phyloP scores from a whole-genome alignment of 1,140 invertebrate species.

The Yoshiicerus persimilis region DNA sequence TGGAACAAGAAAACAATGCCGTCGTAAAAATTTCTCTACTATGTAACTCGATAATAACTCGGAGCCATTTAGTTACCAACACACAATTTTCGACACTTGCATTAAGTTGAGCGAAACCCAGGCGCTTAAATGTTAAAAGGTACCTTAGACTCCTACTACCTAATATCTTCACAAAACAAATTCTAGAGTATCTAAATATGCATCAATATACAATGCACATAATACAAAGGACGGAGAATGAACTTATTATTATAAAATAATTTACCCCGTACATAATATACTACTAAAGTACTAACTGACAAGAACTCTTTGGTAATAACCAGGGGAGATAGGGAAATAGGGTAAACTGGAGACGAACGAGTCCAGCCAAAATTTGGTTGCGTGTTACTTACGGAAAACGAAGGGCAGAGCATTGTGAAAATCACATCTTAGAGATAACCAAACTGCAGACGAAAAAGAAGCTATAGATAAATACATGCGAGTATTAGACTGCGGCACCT shows the following conservation, averaged over 20 bases:
- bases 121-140: too few relatives aligned
- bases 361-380: neutral
- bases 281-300: neutral
- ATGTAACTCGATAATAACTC: conserved; percentile 17
- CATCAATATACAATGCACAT: neutral
- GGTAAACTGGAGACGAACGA: too few relatives aligned
- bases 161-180: neutral
- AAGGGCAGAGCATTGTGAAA: neutral
- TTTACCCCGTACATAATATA: neutral
- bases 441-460: neutral
- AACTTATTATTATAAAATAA: conserved; percentile 12
- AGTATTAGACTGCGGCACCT: conserved; percentile 26
- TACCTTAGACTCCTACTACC: conserved; percentile 3
- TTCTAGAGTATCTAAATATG: neutral
- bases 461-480: conserved; percentile 1
- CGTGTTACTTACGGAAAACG: neutral
- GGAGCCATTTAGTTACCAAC: neutral
- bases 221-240: too few relatives aligned
- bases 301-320: neutral
- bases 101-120: neutral
- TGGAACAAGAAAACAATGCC: conserved; percentile 15
- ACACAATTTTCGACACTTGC: conserved; percentile 20
- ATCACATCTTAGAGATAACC: conserved; percentile 12
- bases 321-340: neutral
- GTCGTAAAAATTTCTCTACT: conserved; percentile 19